Conservation (phyloP, 2,888 invertebrate species). For the Ormyrus pomaceus region DNA sequence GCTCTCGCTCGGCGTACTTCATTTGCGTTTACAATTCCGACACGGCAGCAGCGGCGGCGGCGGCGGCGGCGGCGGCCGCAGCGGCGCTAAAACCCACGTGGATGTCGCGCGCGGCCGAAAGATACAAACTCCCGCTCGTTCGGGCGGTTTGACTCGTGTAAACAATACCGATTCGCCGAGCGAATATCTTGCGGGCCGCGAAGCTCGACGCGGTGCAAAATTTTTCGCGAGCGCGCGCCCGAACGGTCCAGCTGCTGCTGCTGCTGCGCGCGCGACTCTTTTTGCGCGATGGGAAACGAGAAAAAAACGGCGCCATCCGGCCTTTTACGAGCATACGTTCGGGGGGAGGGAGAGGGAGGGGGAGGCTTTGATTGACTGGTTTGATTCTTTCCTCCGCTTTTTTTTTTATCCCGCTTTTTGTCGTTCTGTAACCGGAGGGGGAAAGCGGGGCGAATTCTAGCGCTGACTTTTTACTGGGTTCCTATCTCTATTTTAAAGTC, state of each 20-base stretch:
- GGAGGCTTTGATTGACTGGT: constrained; percentile 53
- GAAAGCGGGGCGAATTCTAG: constrained; percentile 20
- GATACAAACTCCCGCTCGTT: not conserved
- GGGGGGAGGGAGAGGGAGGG: no score
- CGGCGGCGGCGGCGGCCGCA: no score
- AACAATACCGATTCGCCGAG: constrained; percentile 48
- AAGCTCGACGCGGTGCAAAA: constrained; percentile 25
- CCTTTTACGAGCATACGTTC: constrained; percentile 47
- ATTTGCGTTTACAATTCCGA: constrained; percentile 48
- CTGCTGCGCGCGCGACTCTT: not conserved
- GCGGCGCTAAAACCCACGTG: no score
- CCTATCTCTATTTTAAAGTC: constrained; percentile 20
- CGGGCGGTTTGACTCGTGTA: constrained; percentile 49
- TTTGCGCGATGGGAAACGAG: constrained; percentile 22
- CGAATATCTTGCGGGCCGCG: constrained; percentile 39
- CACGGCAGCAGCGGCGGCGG: not conserved
- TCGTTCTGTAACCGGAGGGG: constrained; percentile 8
- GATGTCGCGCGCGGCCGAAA: not conserved
- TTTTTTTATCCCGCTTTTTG: constrained; percentile 6
- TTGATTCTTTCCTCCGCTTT: constrained; percentile 36
- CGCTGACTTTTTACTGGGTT: constrained; percentile 38
- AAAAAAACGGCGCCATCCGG: constrained; percentile 47
- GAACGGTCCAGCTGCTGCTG: not conserved
- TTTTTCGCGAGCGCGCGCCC: constrained; percentile 16
- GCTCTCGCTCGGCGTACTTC: constrained; percentile 16